These are phyloP conservation scores for Trichoplusia ni DNA, from an alignment of 1,140 invertebrate genomes.

Conservation along the genomic window DNA sequence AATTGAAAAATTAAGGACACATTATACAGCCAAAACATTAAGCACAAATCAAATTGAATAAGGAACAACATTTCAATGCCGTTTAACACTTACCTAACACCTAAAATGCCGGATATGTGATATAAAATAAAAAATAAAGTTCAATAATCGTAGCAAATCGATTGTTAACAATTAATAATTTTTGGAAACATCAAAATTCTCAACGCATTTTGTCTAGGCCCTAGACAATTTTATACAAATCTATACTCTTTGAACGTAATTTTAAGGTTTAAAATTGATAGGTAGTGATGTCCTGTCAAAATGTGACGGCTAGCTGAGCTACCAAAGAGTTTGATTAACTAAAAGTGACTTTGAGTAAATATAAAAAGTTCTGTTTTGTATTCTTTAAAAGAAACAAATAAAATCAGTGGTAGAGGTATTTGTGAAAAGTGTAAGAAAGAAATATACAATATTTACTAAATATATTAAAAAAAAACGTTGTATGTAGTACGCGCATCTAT, in stretches of 20 bases:
- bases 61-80: too few relatives aligned
- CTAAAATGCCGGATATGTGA: constrained; percentile 32
- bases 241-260: constrained; percentile 9
- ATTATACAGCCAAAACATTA: too few relatives aligned
- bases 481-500: too few relatives aligned
- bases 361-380: too few relatives aligned
- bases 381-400: too few relatives aligned
- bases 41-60: too few relatives aligned
- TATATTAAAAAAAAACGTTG: too few relatives aligned
- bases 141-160: constrained; percentile 51
- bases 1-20: too few relatives aligned
- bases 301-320: constrained; percentile 1
- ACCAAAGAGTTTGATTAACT: neutral
- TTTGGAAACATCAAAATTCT: constrained; percentile 32
- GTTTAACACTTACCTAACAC: constrained; percentile 17
- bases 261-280: constrained; percentile 21
- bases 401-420: too few relatives aligned
- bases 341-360: neutral
- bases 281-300: constrained; percentile 2
- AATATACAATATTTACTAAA: too few relatives aligned
- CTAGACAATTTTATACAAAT: constrained; percentile 6
- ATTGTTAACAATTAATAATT: constrained; percentile 44
- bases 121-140: constrained; percentile 34
- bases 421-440: too few relatives aligned
- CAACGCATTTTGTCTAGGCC: constrained; percentile 18